Conservation (phyloP, 2,888 invertebrate genomes). For the Escarpia spicata region DNA sequence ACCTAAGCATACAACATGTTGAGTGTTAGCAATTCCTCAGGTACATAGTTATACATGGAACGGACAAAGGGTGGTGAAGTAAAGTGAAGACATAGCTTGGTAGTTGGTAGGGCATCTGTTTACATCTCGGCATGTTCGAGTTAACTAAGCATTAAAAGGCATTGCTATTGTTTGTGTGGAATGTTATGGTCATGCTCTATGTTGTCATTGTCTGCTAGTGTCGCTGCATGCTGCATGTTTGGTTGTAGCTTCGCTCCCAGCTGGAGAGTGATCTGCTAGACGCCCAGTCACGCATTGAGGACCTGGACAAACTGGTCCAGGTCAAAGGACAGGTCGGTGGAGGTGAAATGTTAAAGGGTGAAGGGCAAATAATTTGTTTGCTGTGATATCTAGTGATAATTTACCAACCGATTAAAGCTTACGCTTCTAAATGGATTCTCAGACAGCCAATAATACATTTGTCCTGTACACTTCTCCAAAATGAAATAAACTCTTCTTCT, state of each 20-base stretch:
- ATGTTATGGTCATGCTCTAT: background rate
- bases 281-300: constrained; percentile 55
- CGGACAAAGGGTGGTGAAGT: background rate
- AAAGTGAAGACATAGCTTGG: background rate
- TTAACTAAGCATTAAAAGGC: background rate
- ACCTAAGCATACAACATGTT: too few species aligned
- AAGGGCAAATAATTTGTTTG: background rate
- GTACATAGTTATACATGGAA: background rate
- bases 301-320: constrained; percentile 47
- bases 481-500: background rate
- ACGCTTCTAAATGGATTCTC: background rate
- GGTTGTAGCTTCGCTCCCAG: constrained; percentile 48
- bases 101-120: background rate
- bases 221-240: background rate
- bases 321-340: constrained; percentile 50
- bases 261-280: constrained; percentile 56
- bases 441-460: background rate
- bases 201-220: background rate
- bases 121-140: background rate
- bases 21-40: background rate
- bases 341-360: background rate
- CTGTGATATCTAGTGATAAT: background rate
- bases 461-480: background rate
- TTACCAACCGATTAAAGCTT: background rate
- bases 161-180: background rate